phyloP scores from a whole-genome alignment of 2,797 vertebrate species.

The Tachyglossus aculeatus region DNA sequence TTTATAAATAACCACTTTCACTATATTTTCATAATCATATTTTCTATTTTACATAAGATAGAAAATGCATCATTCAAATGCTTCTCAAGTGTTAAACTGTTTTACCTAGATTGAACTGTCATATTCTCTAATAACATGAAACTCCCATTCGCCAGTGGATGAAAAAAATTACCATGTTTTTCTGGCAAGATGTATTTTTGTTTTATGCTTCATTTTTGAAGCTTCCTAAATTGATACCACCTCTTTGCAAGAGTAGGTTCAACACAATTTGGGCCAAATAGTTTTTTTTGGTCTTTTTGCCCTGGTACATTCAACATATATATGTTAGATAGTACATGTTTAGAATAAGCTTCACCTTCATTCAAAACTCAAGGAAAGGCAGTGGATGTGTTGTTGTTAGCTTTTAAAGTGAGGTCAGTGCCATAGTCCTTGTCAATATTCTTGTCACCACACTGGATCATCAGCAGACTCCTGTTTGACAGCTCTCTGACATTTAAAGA shows the following conservation, averaged over 20 bases:
- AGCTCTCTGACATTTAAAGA: too few species aligned
- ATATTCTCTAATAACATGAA: conserved; percentile 36
- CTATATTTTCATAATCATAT: conserved; percentile 26
- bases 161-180: conserved; percentile 27
- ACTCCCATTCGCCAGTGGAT: neutral
- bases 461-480: too few species aligned
- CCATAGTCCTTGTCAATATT: too few species aligned
- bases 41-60: conserved; percentile 42
- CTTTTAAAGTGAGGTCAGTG: too few species aligned
- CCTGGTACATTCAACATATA: neutral
- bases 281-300: neutral
- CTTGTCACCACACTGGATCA: too few species aligned
- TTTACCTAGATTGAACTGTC: conserved; percentile 51
- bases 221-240: conserved; percentile 35
- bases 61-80: conserved; percentile 35
- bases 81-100: conserved; percentile 25
- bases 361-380: too few species aligned
- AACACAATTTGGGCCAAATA: neutral
- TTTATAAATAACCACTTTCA: conserved; percentile 35
- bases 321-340: neutral
- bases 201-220: conserved; percentile 38
- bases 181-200: conserved; percentile 42
- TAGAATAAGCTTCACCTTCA: neutral
- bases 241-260: conserved; percentile 30
- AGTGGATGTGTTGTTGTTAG: too few species aligned